Percentiles rank a stretch among this genome's conserved stretches.
phyloP scores from a whole-genome alignment of 2,888 invertebrate species.

The Noctua janthe region DNA sequence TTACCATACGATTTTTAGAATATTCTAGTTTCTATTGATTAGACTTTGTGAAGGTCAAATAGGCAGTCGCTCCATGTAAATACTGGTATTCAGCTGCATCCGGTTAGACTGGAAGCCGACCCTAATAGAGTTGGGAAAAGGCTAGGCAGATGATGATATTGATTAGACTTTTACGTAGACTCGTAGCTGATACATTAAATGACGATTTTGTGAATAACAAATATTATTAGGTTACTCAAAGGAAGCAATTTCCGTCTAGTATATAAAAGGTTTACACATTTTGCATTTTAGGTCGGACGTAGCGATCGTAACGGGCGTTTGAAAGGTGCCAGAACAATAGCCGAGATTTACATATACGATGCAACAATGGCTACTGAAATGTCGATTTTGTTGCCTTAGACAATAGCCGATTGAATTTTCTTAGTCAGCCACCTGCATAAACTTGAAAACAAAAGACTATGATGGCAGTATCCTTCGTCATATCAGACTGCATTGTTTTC shows the following conservation, averaged over 20 bases:
- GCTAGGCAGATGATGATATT: not conserved
- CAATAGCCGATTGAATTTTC: conserved; percentile 39
- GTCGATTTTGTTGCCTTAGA: conserved; percentile 46
- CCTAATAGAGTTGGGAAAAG: too few species aligned
- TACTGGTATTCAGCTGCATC: too few species aligned
- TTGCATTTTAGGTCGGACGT: conserved; percentile 35
- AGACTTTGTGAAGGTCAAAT: too few species aligned
- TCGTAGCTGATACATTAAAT: not conserved
- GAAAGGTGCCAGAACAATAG: conserved; percentile 66
- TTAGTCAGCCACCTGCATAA: conserved; percentile 3
- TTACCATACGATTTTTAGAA: conserved; percentile 54
- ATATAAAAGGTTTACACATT: conserved; percentile 26
- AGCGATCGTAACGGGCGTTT: conserved; percentile 59
- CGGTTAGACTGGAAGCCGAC: too few species aligned
- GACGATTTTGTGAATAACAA: not conserved
- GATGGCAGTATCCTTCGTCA: not conserved
- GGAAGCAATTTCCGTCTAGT: not conserved
- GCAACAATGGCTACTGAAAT: conserved; percentile 43
- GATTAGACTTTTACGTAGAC: not conserved
- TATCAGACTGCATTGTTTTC: conserved; percentile 16
- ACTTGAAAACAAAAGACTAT: conserved; percentile 14
- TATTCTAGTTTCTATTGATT: not conserved
- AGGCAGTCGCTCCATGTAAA: too few species aligned
- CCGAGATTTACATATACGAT: conserved; percentile 66
- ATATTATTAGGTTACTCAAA: not conserved